Evolutionary conservation across 2,113 vertebrate genomes (phyloP).

Genomic region (Empidonax traillii): DNA sequence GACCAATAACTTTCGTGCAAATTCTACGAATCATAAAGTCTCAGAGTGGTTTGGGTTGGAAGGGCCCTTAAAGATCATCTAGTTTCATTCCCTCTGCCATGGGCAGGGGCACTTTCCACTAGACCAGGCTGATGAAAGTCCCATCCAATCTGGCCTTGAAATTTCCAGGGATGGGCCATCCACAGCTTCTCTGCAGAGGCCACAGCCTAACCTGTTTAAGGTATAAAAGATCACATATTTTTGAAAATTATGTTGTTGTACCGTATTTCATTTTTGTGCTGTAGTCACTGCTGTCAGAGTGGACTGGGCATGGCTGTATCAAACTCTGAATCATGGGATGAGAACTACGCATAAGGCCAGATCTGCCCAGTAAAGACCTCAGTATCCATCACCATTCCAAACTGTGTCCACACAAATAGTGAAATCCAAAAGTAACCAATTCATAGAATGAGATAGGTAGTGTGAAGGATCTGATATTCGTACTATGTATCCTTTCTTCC

Average conservation of each 20-base stretch:
- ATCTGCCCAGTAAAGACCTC: not conserved
- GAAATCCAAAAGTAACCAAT: not conserved
- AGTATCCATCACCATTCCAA: not conserved
- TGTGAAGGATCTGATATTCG: not conserved
- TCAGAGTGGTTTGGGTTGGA: not conserved
- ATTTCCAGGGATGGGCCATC: not conserved
- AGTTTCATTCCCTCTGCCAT: not conserved
- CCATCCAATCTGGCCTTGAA: not conserved
- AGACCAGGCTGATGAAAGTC: not conserved
- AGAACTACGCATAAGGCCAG: not conserved
- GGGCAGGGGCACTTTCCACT: not conserved
- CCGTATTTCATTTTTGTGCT: not conserved
- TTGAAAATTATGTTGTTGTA: not conserved
- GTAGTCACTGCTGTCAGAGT: not conserved
- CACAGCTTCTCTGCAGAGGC: not conserved
- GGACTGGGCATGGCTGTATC: not conserved
- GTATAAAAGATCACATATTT: not conserved
- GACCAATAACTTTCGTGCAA: not conserved
- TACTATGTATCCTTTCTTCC: fast-evolving
- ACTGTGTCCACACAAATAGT: not conserved
- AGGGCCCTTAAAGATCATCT: not conserved
- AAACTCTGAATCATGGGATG: not conserved
- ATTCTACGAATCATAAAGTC: not conserved
- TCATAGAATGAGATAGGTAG: not conserved
- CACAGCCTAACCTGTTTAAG: not conserved